Evolutionary conservation across 1,140 invertebrate genomes (phyloP).

Genomic region (Platyscapa corneri): DNA sequence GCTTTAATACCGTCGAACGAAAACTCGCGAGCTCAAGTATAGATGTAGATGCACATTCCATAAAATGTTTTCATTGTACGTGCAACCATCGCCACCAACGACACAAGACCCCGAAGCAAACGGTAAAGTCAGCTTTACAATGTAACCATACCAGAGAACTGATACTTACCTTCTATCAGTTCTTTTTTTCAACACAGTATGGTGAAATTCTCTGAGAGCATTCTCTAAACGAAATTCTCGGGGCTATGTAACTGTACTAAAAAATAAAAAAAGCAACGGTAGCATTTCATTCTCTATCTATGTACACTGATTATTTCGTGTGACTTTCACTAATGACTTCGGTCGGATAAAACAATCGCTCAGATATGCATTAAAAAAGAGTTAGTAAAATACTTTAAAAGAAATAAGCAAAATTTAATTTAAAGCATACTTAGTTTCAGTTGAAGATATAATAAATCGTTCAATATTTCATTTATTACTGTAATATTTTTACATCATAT

Average conservation of each 20-base stretch:
- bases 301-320: no score
- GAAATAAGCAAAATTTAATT: no score
- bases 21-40: neutral
- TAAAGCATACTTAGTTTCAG: no score
- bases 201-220: neutral
- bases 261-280: neutral
- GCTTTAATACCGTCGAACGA: neutral
- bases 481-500: no score
- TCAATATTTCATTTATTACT: no score
- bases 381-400: no score
- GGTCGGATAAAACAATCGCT: no score
- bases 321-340: no score
- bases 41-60: slow-evolving; percentile 7
- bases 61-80: slow-evolving; percentile 4
- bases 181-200: no score
- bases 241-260: neutral
- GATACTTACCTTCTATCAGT: neutral
- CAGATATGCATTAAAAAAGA: no score
- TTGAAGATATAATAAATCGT: no score
- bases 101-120: neutral
- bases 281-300: no score
- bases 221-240: neutral
- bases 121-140: neutral
- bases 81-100: neutral
- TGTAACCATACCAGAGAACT: neutral